Conservation (phyloP, 2,113 vertebrate species). For the Trogon surrucura region DNA sequence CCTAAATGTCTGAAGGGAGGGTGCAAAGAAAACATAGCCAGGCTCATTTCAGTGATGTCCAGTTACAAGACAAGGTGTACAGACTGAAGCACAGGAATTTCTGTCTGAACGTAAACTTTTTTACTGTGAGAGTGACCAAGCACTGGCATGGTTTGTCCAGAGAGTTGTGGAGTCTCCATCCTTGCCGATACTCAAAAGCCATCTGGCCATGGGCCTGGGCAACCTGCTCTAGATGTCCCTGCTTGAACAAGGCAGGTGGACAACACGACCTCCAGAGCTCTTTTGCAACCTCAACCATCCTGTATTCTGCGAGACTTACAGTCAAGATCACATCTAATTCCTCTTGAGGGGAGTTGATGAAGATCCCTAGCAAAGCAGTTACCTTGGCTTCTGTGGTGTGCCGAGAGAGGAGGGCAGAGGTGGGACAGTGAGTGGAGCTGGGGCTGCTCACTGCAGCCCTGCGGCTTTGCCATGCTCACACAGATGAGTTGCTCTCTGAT, state of each 20-base stretch:
- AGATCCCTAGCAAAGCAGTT: background rate
- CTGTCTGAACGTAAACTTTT: background rate
- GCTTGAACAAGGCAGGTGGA: background rate
- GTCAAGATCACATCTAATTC: background rate
- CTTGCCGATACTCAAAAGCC: background rate
- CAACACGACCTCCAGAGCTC: background rate
- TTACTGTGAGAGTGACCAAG: background rate
- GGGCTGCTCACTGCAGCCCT: background rate
- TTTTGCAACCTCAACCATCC: background rate
- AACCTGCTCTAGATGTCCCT: background rate
- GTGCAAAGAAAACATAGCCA: background rate
- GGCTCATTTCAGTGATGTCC: background rate
- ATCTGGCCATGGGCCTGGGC: background rate
- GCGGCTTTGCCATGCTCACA: accelerated
- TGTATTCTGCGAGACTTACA: background rate
- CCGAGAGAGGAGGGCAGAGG: background rate
- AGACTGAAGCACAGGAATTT: background rate
- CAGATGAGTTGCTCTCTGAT: background rate
- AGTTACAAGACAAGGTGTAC: background rate
- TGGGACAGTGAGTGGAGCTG: background rate
- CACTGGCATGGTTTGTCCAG: background rate
- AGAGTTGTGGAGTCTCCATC: background rate
- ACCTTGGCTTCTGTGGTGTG: background rate
- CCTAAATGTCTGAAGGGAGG: background rate
- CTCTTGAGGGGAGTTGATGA: background rate